Evolutionary conservation across 2,113 vertebrate species (phyloP).

Genomic region (Hoplias malabaricus): DNA sequence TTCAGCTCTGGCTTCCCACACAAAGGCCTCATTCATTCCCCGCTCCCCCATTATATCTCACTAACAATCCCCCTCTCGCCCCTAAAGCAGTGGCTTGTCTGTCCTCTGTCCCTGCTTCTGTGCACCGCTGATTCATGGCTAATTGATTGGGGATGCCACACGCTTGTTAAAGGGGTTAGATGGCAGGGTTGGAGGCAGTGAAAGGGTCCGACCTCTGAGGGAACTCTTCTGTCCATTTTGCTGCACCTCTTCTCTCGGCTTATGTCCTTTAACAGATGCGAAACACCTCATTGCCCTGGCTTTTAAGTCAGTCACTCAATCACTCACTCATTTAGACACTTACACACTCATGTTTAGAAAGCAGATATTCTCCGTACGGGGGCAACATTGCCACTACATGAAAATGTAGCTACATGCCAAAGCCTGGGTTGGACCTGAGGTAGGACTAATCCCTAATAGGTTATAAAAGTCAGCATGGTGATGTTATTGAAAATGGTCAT

Average conservation of each 20-base stretch:
- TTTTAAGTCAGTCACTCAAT: no score
- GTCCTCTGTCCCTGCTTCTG: constrained; percentile 29
- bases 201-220: constrained; percentile 15
- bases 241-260: background rate
- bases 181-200: background rate
- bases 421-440: no score
- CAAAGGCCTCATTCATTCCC: constrained; percentile 50
- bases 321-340: no score
- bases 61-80: constrained; percentile 40
- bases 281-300: no score
- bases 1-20: constrained; percentile 20
- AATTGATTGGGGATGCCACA: constrained; percentile 39
- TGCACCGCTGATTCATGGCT: constrained; percentile 47
- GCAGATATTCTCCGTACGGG: no score
- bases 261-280: background rate
- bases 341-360: no score
- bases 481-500: no score
- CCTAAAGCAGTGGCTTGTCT: constrained; percentile 20
- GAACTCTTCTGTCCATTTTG: constrained; percentile 6
- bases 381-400: no score
- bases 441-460: no score
- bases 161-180: constrained; percentile 37
- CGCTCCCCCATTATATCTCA: constrained; percentile 40
- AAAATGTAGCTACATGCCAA: no score
- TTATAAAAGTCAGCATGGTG: no score